Conservation (phyloP, 2,797 vertebrate genomes). For the Carcharodon carcharias region DNA sequence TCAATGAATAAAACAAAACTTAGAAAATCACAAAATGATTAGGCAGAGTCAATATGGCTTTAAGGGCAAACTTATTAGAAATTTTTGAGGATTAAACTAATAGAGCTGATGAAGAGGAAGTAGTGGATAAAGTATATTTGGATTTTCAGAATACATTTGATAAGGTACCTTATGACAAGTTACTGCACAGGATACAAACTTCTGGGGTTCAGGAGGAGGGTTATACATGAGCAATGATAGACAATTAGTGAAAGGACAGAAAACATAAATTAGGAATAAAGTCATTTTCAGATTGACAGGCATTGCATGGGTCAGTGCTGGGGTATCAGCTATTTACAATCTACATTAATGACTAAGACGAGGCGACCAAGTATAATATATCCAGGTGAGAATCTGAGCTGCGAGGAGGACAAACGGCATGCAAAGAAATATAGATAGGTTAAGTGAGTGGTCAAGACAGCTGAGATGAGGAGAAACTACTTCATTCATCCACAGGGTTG, state of each 20-base stretch:
- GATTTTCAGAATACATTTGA: neutral
- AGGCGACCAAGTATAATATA: neutral
- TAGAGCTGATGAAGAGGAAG: neutral
- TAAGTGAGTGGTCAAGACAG: neutral
- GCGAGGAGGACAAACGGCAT: too few species aligned
- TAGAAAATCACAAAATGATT: neutral
- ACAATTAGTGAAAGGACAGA: neutral
- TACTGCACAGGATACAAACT: neutral
- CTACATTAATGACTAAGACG: neutral
- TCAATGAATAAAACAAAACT: neutral
- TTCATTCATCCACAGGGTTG: neutral
- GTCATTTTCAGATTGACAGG: too few species aligned
- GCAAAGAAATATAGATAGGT: neutral
- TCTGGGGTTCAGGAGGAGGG: too few species aligned
- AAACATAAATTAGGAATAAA: too few species aligned
- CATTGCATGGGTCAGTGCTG: too few species aligned
- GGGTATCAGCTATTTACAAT: too few species aligned
- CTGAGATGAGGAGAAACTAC: neutral
- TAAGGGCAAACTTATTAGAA: neutral
- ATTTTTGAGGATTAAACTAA: neutral
- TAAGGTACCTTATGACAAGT: neutral
- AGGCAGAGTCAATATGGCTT: neutral
- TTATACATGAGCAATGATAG: neutral
- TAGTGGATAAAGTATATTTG: neutral
- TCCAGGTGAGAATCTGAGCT: neutral